phyloP scores from a whole-genome alignment of 2,888 invertebrate species.

The Ferrisia virgata region DNA sequence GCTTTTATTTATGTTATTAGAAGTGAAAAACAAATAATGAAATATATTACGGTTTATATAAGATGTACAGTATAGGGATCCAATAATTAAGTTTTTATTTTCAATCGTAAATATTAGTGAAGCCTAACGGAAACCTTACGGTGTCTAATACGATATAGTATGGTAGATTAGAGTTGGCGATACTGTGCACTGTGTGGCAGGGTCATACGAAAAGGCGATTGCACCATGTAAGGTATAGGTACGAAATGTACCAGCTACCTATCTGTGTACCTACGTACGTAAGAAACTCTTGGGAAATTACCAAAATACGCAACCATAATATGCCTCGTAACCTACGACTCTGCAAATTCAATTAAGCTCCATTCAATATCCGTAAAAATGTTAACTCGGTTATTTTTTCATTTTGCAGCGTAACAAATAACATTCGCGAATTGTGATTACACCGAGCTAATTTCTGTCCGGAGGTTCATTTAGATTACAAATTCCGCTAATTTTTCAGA shows the following conservation, averaged over 20 bases:
- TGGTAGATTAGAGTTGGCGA: too few relatives aligned
- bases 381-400: conserved; percentile 43
- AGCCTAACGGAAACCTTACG: not conserved
- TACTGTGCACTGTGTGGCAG: not conserved
- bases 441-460: conserved; percentile 33
- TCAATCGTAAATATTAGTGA: conserved; percentile 16
- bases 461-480: conserved; percentile 26
- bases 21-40: too few relatives aligned
- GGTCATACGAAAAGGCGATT: not conserved
- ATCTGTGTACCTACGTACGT: conserved; percentile 24
- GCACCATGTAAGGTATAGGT: not conserved
- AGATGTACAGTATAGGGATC: not conserved
- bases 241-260: too few relatives aligned
- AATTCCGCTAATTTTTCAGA: conserved; percentile 24
- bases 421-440: not conserved
- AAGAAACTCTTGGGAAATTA: conserved; percentile 43
- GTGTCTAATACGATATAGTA: not conserved
- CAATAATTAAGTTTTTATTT: conserved; percentile 23
- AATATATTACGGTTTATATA: too few relatives aligned
- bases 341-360: conserved; percentile 41
- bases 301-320: conserved; percentile 29
- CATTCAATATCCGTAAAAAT: conserved; percentile 39
- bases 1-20: too few relatives aligned
- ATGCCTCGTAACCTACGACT: conserved; percentile 24
- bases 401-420: conserved; percentile 34